Conservation (phyloP, 2,113 vertebrate species). For the Onychostoma macrolepis region DNA sequence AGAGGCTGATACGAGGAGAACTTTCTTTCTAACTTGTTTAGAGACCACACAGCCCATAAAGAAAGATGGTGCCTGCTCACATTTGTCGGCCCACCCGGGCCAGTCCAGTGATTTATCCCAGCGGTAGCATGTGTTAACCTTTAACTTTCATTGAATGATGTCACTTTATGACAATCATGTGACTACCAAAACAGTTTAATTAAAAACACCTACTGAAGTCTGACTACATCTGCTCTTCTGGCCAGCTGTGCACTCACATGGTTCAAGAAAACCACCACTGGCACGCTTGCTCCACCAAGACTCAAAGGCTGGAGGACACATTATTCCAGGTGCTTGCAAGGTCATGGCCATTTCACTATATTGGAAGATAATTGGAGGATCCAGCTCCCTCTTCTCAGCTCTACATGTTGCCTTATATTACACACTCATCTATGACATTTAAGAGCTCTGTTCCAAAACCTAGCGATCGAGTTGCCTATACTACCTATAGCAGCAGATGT, state of each 20-base stretch:
- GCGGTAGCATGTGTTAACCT: constrained; percentile 70
- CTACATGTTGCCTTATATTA: background rate
- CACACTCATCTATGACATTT: background rate
- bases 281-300: background rate
- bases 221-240: constrained; percentile 43
- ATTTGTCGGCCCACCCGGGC: constrained; percentile 53
- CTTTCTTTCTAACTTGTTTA: constrained; percentile 12
- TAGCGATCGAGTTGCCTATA: background rate
- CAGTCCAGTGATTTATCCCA: constrained; percentile 54
- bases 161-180: constrained; percentile 70
- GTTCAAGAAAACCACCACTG: constrained; percentile 18
- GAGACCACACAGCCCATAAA: constrained; percentile 44
- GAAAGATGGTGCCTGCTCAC: constrained; percentile 51
- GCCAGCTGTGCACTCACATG: constrained; percentile 24
- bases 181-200: constrained; percentile 65
- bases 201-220: constrained; percentile 69
- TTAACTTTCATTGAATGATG: constrained; percentile 69
- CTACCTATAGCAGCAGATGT: background rate
- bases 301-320: constrained; percentile 7
- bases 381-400: background rate
- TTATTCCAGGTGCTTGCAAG: background rate
- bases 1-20: background rate
- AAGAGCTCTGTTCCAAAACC: background rate
- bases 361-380: background rate
- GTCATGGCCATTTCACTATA: background rate